Evolutionary conservation across 2,888 invertebrate species (phyloP).

Genomic region (Chrysotoxum bicinctum): DNA sequence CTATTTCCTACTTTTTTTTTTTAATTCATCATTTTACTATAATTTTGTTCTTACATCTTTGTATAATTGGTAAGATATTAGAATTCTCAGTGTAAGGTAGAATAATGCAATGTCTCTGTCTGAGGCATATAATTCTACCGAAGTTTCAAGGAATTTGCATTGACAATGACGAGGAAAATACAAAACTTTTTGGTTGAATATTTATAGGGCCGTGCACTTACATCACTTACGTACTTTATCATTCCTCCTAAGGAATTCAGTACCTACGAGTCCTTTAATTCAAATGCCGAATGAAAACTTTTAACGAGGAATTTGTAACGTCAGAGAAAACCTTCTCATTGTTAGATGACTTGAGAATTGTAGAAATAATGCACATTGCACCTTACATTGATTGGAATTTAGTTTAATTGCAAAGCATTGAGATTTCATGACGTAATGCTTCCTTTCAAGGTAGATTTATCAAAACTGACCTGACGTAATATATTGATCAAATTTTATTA

Average conservation of each 20-base stretch:
- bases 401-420: background rate
- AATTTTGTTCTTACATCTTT: too few species aligned
- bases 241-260: background rate
- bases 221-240: background rate
- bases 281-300: background rate
- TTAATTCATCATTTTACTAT: too few species aligned
- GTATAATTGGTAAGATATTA: too few species aligned
- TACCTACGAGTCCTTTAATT: background rate
- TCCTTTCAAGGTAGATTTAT: too few species aligned
- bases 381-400: background rate
- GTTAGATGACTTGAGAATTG: background rate
- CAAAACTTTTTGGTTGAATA: background rate
- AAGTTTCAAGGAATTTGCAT: background rate
- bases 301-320: background rate
- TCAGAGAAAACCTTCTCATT: background rate
- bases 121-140: too few species aligned
- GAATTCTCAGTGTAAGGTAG: too few species aligned
- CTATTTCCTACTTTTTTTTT: too few species aligned
- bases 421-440: background rate
- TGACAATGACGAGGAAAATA: background rate
- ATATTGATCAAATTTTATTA: too few species aligned
- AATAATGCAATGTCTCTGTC: too few species aligned
- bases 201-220: background rate
- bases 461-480: too few species aligned
- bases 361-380: background rate